Percentiles rank a stretch among this genome's conserved stretches.
Evolutionary conservation across 2,113 vertebrate species (phyloP).

Genomic region (Lipotes vexillifer): DNA sequence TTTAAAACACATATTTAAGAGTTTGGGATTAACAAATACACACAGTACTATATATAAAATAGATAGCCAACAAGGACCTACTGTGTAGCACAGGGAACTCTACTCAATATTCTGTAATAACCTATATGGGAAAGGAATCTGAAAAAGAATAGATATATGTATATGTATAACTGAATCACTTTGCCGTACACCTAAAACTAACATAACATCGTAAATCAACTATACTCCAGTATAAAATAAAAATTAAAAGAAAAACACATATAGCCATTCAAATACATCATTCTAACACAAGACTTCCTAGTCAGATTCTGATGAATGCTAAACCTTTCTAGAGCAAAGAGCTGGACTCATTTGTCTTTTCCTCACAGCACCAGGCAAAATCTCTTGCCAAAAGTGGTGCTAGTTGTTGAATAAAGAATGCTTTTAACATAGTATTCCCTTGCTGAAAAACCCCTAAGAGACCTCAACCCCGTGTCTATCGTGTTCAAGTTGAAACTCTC

Average conservation of each 20-base stretch:
- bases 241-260: neutral
- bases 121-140: neutral
- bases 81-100: neutral
- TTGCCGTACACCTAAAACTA: neutral
- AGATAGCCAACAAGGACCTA: neutral
- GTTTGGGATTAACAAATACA: neutral
- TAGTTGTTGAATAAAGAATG: neutral
- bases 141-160: neutral
- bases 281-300: neutral
- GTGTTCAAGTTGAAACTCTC: neutral
- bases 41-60: neutral
- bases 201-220: neutral
- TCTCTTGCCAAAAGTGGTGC: neutral
- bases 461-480: neutral
- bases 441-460: neutral
- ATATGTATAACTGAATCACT: neutral
- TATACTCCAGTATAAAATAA: neutral
- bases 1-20: neutral
- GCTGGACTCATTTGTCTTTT: neutral
- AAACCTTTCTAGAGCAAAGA: neutral
- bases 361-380: neutral
- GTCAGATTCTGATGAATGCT: neutral
- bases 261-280: neutral
- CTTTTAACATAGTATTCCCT: neutral
- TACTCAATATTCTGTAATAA: neutral